Percentiles rank a stretch among this genome's conserved stretches.
Evolutionary conservation across 2,113 vertebrate genomes (phyloP).

Genomic region (Thomomys bottae): DNA sequence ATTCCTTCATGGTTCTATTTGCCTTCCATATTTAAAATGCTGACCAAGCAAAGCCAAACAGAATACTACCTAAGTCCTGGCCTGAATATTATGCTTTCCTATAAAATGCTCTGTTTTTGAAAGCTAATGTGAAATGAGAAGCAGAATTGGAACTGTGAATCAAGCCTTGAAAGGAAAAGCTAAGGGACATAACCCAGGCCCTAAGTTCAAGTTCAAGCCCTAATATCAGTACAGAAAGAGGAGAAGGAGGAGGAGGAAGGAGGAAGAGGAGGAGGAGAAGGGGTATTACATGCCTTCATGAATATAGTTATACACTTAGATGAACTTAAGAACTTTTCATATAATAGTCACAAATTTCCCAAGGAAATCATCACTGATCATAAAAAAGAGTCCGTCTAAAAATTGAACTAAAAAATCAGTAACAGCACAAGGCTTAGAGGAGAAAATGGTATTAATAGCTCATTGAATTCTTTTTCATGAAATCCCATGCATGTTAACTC

Average conservation of each 20-base stretch:
- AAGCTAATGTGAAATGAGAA: neutral
- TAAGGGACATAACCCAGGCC: too few relatives aligned
- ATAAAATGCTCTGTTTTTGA: neutral
- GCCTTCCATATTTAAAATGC: neutral
- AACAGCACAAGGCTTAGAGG: neutral
- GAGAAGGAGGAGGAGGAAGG: too few relatives aligned
- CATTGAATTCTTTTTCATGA: conserved; percentile 21
- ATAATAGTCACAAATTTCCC: neutral
- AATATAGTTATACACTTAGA: neutral
- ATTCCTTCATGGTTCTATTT: neutral
- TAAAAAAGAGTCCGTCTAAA: neutral
- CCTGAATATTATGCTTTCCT: neutral
- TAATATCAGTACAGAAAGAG: too few relatives aligned
- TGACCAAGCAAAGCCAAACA: neutral
- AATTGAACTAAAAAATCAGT: conserved; percentile 12
- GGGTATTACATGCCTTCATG: neutral
- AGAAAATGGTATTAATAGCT: neutral
- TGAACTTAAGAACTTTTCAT: neutral
- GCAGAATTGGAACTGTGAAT: too few relatives aligned
- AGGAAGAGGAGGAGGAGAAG: too few relatives aligned
- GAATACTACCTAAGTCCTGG: neutral
- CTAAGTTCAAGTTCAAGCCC: too few relatives aligned
- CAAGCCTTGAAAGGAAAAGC: too few relatives aligned
- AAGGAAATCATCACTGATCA: neutral
- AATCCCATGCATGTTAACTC: too few relatives aligned